Percentiles rank a stretch among this genome's conserved stretches.
Evolutionary conservation across 35 echinoderm and acorn worm genomes (phyloP).

Genomic region (Holothuria glaberrima): DNA sequence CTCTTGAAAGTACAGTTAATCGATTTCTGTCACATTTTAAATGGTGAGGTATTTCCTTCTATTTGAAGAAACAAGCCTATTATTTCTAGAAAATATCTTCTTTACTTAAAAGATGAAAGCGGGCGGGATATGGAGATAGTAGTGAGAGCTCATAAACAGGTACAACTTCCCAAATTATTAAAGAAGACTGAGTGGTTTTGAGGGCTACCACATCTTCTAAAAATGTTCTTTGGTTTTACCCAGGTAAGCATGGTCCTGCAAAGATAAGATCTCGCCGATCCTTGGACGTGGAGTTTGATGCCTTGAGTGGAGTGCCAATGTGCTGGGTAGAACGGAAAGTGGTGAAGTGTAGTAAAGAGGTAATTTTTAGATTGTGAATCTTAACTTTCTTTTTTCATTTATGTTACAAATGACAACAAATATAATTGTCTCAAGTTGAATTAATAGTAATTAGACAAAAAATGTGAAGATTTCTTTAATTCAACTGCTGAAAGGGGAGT

Average conservation of each 20-base stretch:
- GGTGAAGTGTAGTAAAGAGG: conserved; percentile 50
- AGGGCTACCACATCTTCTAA: background rate
- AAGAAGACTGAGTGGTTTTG: background rate
- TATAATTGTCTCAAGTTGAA: too few species aligned
- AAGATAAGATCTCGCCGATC: conserved; percentile 6
- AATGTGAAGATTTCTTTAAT: background rate
- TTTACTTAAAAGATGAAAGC: too few species aligned
- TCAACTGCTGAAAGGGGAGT: too few species aligned
- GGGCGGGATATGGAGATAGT: too few species aligned
- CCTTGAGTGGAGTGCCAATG: conserved; percentile 22
- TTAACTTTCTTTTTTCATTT: too few species aligned
- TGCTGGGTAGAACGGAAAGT: conserved; percentile 46
- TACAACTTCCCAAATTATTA: background rate
- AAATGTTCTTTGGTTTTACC: background rate
- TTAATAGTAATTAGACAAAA: background rate
- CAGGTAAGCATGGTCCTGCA: background rate
- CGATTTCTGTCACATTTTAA: too few species aligned
- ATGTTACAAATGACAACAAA: too few species aligned
- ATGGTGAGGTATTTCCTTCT: too few species aligned
- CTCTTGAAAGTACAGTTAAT: too few species aligned
- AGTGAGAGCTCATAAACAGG: too few species aligned
- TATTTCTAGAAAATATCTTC: too few species aligned
- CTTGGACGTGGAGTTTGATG: background rate
- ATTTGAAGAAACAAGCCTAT: too few species aligned
- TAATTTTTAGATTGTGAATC: background rate